Evolutionary conservation across 37 sponge, comb jelly and placozoan species (phyloP).

Genomic region (Mnemiopsis leidyi): DNA sequence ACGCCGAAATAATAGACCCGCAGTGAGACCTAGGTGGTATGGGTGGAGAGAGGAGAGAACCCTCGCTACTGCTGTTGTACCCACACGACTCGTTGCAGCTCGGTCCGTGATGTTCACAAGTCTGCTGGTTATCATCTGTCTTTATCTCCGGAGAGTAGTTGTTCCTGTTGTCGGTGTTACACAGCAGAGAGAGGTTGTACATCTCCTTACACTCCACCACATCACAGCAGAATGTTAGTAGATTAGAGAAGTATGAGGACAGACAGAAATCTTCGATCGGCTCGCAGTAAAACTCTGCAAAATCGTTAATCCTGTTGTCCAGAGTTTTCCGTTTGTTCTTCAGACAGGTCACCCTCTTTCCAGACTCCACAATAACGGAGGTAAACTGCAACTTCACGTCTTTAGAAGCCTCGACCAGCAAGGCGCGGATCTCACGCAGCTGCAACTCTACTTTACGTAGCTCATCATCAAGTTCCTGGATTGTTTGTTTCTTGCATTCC

Average conservation of each 20-base stretch:
- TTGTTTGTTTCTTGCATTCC: background rate
- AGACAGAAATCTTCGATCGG: slow-evolving; percentile 40
- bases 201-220: slow-evolving; percentile 57
- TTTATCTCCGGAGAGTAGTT: background rate
- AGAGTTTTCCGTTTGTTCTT: slow-evolving; percentile 29
- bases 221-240: background rate
- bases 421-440: slow-evolving; percentile 33
- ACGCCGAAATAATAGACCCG: background rate
- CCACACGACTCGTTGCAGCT: slow-evolving; percentile 21
- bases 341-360: slow-evolving; percentile 36
- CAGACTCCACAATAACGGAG: slow-evolving; percentile 19
- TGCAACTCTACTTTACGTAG: background rate
- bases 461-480: slow-evolving; percentile 2
- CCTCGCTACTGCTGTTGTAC: background rate
- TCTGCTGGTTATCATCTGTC: background rate
- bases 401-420: slow-evolving; percentile 43
- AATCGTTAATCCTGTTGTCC: background rate
- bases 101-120: background rate
- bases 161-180: background rate
- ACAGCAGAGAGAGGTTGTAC: background rate
- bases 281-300: slow-evolving; percentile 59
- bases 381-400: slow-evolving; percentile 60
- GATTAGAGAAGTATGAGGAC: slow-evolving; percentile 10
- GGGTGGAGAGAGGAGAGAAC: background rate
- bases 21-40: background rate